Evolutionary conservation across 2,797 vertebrate species (phyloP), one percentile per base, ranked within the genome.

Genomic region (Danio tinwini): DNA sequence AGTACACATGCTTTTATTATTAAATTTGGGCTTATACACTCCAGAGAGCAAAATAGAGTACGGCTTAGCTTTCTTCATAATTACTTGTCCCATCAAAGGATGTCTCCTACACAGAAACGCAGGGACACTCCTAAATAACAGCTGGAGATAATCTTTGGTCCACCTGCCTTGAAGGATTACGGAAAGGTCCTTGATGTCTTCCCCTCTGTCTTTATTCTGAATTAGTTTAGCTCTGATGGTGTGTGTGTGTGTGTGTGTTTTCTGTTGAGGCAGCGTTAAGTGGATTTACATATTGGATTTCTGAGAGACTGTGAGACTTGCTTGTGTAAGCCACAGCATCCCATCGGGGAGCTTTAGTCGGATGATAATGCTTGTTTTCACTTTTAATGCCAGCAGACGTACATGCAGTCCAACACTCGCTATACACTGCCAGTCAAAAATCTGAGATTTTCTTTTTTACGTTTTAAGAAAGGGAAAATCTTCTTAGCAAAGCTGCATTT

Each of bases 281-380:
- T 91, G 91, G 92, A 93, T 94, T 94, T 94, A 88, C 91, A 93
- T 93, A 92, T 92, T 92, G 91, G 88, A 93, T 93, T 93, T 93
- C 90, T 87, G 86, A 80, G 84, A 87, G 87, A 86, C 86, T 67
- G 73, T 19, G 44, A 86, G 86, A 75, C 88, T 83, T 40, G 87
- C 89, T 82, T 76, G 80, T 86, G 84, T 92, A 92, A 93, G 90
- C 89, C 85, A 39, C 74, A 76, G 88, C 87, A 84, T 93, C 91
- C 92, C 89, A 83, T 77, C 44, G 86, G 91, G 91, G 90, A 89
- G 90, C 87, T 91, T 92, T 89, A 92, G 88, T 89, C 86, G 69
- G 83, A 92, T 88, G 87, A 92, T 91, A 89, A 92, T 90, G 89
- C 89, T 93, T 92, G 92, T 93, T 93, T 94, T 91, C 87, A 63